Base-by-base conservation (phyloP, 2,797 vertebrate genomes). In the Cyprinodon diabolis region DNA sequence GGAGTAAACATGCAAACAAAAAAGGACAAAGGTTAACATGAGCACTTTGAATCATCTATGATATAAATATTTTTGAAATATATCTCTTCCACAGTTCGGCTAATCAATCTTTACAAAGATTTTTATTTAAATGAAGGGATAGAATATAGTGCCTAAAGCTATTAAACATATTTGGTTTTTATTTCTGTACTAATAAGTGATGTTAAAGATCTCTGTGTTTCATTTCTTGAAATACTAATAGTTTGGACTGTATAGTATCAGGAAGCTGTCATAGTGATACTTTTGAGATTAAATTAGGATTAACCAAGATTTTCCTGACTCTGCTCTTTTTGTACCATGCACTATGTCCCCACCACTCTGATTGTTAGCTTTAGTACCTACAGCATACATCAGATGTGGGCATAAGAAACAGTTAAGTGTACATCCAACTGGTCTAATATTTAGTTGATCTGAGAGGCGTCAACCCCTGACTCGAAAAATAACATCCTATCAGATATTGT, bases 11-110 rank as follows among this genome's bases (percentile, higher is more conserved):
- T 52, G 52, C 69, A 89, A 87, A 87, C 84, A 76, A 65, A 62
- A 66, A 40, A 74, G 85, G 80, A 85, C 85, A 87, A 66, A 84
- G 85, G 76, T 91, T 86, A 84, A 56, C 63, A 63, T 57, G 45
- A 67, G 40, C 65, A 19, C 72, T 74, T 63, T 9, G 23, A 12
- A 66, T 73, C 51, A 58, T 76, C 52, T 79, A 58, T 49, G 51
- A 79, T 60, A 30, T 66, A 66, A 65, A 71, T 57, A 51, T 30
- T 54, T 52, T 17, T 51, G 45, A 6, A 4, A 21, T 17, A 19
- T 52, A 12, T 45, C 51, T 69, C 13, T 55, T 56, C 17, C 19
- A 14, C 43, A 65, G 9, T 40, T 15, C 19, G 19, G 15, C 30
- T 21, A 30, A 40, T 62, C 37, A 19, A 7, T 52, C 4, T 62